These are phyloP conservation scores for Polyodon spathula DNA, from an alignment of 2,113 vertebrate species.

Conservation along the genomic window DNA sequence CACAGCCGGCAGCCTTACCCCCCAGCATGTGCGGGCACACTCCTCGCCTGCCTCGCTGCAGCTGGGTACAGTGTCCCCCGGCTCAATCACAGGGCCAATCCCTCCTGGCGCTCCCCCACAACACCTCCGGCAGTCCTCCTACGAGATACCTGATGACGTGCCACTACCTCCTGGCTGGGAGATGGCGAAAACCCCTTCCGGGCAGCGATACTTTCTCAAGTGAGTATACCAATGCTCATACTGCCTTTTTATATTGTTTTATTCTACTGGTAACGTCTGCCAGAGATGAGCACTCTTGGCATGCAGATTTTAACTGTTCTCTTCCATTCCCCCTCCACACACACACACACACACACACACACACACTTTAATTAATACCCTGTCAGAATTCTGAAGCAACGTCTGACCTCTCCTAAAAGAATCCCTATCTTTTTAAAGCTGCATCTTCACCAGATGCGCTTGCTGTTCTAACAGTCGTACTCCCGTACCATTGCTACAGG, in stretches of 20 bases:
- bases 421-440: no score
- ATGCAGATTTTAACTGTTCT: no score
- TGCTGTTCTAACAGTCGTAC: no score
- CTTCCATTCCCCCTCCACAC: no score
- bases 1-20: constrained; percentile 74
- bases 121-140: constrained; percentile 94
- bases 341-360: no score
- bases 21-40: constrained; percentile 90
- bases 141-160: constrained; percentile 89
- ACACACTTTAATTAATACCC: no score
- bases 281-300: no score
- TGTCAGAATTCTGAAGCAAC: no score
- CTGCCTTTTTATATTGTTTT: not conserved
- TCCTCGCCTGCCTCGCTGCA: constrained; percentile 93
- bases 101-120: constrained; percentile 65
- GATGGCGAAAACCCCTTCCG: constrained; percentile 94
- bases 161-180: constrained; percentile 93
- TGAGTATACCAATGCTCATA: constrained; percentile 53
- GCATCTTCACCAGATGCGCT: no score
- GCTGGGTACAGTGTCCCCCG: constrained; percentile 73
- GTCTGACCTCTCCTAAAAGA: no score
- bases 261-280: not conserved
- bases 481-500: no score
- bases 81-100: constrained; percentile 63
- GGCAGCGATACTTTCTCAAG: constrained; percentile 98